Conservation (phyloP, 2,888 invertebrate genomes). For the Gryllus longicercus region DNA sequence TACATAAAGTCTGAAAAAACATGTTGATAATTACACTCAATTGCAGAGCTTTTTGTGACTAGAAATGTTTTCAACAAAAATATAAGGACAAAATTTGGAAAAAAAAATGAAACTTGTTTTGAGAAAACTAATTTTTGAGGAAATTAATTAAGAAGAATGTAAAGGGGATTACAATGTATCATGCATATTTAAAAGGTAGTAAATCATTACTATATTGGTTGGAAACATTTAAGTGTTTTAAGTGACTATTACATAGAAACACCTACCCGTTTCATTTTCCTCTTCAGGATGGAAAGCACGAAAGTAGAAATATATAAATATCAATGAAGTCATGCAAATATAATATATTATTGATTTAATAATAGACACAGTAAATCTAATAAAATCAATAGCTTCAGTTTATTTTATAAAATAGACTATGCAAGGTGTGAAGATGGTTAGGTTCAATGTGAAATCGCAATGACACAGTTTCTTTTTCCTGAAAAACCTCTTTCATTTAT, state of each 20-base stretch:
- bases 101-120: not conserved
- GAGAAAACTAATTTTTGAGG: not conserved
- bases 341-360: too few species aligned
- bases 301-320: slow-evolving; percentile 33
- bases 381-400: too few species aligned
- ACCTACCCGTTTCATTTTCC: slow-evolving; percentile 52
- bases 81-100: slow-evolving; percentile 36
- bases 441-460: too few species aligned
- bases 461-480: too few species aligned
- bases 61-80: slow-evolving; percentile 39
- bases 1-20: slow-evolving; percentile 76
- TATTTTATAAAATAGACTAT: too few species aligned
- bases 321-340: not conserved
- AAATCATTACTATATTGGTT: not conserved
- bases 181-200: not conserved
- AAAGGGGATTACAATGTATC: slow-evolving; percentile 25
- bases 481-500: too few species aligned
- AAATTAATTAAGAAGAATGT: not conserved
- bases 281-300: slow-evolving; percentile 44
- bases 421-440: too few species aligned
- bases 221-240: not conserved
- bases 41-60: not conserved
- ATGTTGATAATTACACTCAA: not conserved
- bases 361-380: too few species aligned
- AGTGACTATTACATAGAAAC: not conserved